Evolutionary conservation across 2,113 vertebrate genomes (phyloP), one percentile per base, ranked within the genome.

Genomic region (Channa argus): DNA sequence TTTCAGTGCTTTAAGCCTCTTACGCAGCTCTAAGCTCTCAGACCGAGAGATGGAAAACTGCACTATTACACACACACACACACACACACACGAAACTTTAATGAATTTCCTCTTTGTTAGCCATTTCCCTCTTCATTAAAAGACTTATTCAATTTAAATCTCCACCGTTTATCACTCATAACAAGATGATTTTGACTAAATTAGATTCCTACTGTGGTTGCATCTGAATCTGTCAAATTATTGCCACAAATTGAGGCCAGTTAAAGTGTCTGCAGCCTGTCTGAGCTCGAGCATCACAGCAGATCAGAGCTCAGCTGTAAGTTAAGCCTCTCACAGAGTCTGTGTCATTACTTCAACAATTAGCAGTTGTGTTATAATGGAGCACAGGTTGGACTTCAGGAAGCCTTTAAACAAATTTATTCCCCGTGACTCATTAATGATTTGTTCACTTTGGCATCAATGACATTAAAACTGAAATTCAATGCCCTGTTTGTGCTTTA

Each of bases 1-100:
- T 91, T 93, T 79, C 89, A 74, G 80, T 47, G 24, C 83, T 63
- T 50, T 94, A 94, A 95, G 93, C 93, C 83, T 91, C 92, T 95
- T 95, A 94, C 7, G 62, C 55, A 47, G 71, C 73, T 80, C 71
- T 90, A 92, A 94, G 93, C 92, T 91, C 88, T 92, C 77, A 46
- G 84, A 84, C 71, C 69, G 73, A 84, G 80, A 86, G 85, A 93
- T 91, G 81, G 89, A 90, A 92, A 91, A 84, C 81, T 74, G 63
- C 69, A 81, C 79, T 84, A 88, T 91, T 83, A 33, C 34, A 59
- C 14, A 44, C 43, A 34, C 56, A 52, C 3, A 15, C 58, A 46
- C 54, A 60, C 63, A 47, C 34, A 15, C 53, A 64, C 8, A 51
- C 14, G 50, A 51, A 46, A 74, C 80, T 45, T 15, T 77, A 85